Evolutionary conservation across 2,797 vertebrate genomes (phyloP), one percentile per base, ranked within the genome.

Genomic region (Eremophila alpestris): DNA sequence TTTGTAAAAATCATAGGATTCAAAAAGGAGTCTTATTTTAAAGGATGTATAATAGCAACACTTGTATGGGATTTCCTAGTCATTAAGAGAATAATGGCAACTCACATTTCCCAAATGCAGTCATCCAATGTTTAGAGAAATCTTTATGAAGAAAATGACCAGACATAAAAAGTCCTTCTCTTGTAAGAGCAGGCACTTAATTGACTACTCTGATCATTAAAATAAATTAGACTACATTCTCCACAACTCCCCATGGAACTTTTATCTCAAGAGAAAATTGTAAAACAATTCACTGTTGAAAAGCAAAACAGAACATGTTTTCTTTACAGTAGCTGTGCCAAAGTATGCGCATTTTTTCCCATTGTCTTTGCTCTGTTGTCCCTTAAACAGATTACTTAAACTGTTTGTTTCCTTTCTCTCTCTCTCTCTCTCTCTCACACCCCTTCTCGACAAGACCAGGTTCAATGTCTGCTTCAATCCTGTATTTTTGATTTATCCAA

Each of bases 151-250:
- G 83, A 92, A 95, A 95, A 96, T 95, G 93, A 93, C 93, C 92
- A 92, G 86, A 64, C 81, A 87, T 94, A 90, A 92, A 92, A 91
- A 93, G 90, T 87, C 60, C 64, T 94, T 91, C 73, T 71, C 68
- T 71, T 87, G 32, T 85, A 94, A 95, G 84, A 51, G 62, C 74
- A 95, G 83, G 78, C 90, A 89, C 60, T 94, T 95, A 96, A 97
- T 69, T 95, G 90, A 93, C 90, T 95, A 51, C 81, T 93, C 87
- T 92, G 75, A 95, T 95, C 94, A 95, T 95, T 96, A 95, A 95
- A 95, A 95, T 95, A 97, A 96, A 96, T 97, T 94, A 89, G 87
- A 83, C 89, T 92, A 27, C 82, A 68, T 89, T 95, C 83, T 94
- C 68, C 81, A 84, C 88, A 95, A 87, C 56, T 97, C 96, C 90